phyloP scores from a whole-genome alignment of 2,113 vertebrate genomes.

The Pachyramphus minor region DNA sequence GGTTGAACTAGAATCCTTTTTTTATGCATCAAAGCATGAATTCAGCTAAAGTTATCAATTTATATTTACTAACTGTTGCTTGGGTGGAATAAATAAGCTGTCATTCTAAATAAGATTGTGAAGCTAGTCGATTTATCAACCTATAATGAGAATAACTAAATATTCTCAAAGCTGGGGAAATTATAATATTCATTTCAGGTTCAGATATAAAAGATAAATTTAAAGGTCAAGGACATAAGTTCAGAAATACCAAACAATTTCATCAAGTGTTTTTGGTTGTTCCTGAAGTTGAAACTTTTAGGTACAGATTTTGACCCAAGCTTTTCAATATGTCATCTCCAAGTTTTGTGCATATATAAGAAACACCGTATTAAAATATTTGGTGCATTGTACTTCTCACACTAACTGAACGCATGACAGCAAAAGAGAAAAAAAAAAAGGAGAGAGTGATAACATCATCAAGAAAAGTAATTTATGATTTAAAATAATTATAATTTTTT shows the following conservation, averaged over 20 bases:
- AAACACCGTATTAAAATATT: not conserved
- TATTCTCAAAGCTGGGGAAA: not conserved
- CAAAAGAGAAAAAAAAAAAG: not conserved
- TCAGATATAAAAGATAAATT: not conserved
- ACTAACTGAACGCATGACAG: not conserved
- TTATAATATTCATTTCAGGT: not conserved
- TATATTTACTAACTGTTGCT: not conserved
- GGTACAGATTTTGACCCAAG: not conserved
- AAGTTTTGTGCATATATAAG: not conserved
- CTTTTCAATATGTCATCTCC: not conserved
- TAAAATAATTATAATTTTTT: not conserved
- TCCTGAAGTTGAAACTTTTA: not conserved
- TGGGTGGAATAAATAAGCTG: not conserved
- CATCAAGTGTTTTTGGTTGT: not conserved
- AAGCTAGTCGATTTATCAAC: not conserved
- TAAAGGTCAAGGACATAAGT: not conserved
- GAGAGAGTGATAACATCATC: rapidly evolving
- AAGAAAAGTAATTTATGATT: not conserved
- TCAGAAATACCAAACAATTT: not conserved
- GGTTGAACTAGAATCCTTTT: not conserved
- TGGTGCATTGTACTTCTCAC: not conserved
- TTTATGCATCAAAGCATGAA: not conserved
- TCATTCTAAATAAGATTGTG: not conserved
- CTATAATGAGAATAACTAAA: not conserved
- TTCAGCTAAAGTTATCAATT: not conserved